These are phyloP conservation scores for Actinia tenebrosa DNA, from an alignment of 64 coral and sea anemone species.

Conservation along the genomic window DNA sequence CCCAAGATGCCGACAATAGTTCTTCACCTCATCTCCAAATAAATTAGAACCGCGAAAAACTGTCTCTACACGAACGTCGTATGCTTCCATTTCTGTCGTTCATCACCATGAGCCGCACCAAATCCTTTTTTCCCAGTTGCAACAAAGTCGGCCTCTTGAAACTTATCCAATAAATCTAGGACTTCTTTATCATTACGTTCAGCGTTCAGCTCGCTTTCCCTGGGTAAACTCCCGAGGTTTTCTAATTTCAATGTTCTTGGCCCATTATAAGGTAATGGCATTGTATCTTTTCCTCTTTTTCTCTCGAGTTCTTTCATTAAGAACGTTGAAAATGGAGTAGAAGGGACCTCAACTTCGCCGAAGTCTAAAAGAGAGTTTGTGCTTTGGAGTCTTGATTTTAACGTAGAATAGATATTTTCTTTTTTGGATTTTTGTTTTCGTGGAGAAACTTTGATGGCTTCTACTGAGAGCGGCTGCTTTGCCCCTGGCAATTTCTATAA, in stretches of 20 bases:
- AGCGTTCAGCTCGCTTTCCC: not conserved
- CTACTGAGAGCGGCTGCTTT: not conserved
- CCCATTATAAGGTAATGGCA: too few relatives aligned
- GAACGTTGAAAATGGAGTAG: conserved; percentile 2
- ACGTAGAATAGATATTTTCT: conserved; percentile 25
- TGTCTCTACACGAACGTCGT: not conserved
- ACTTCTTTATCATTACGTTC: not conserved
- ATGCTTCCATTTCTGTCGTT: not conserved
- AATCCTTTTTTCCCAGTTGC: conserved; percentile 41
- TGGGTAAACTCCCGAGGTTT: conserved; percentile 21
- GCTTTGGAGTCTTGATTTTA: conserved; percentile 42
- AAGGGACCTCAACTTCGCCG: conserved; percentile 28
- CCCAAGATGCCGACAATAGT: too few relatives aligned
- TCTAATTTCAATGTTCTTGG: conserved; percentile 11
- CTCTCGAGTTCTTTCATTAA: conserved; percentile 14
- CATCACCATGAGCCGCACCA: not conserved
- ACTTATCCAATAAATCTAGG: conserved; percentile 34
- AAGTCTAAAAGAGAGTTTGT: conserved; percentile 44
- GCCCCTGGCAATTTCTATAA: not conserved
- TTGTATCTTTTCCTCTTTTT: not conserved
- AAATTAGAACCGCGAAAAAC: too few relatives aligned
- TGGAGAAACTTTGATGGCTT: conserved; percentile 17
- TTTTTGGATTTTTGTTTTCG: conserved; percentile 17
- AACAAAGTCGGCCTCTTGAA: conserved; percentile 47
- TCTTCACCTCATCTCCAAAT: too few relatives aligned